Evolutionary conservation across 2,797 vertebrate genomes (phyloP), one percentile per base, ranked within the genome.

Genomic region (Staurois parvus): DNA sequence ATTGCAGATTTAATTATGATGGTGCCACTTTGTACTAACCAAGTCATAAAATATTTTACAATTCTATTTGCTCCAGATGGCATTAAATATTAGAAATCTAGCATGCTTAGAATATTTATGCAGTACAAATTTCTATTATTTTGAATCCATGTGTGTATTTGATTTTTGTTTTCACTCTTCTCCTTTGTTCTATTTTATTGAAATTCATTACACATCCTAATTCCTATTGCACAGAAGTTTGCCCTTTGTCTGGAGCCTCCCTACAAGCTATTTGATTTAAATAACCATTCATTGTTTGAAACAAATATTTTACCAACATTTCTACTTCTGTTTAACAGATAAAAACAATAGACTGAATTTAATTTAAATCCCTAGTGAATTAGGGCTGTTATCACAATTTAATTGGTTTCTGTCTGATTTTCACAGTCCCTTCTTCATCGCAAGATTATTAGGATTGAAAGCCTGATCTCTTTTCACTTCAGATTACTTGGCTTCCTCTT

Each of bases 341-440:
- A 78, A 62, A 79, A 84, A 78, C 83, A 84, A 85, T 40, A 81
- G 78, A 80, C 76, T 75, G 62, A 37, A 75, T 76, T 76, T 30
- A 85, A 70, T 85, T 85, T 75, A 59, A 75, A 76, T 81, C 81
- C 52, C 42, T 64, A 40, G 26, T 37, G 64, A 80, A 85, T 85
- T 80, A 79, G 17, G 42, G 68, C 74, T 73, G 64, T 76, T 72
- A 83, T 85, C 79, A 79, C 74, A 56, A 68, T 68, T 91, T 92
- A 90, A 89, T 91, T 89, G 88, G 86, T 90, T 90, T 91, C 84
- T 88, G 88, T 89, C 89, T 89, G 82, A 91, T 77, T 78, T 91
- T 17, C 9, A 82, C 59, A 45, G 67, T 45, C 37, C 42, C 88
- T 75, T 87, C 80, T 82, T 68, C 79, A 83, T 62, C 88, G 80